phyloP scores from a whole-genome alignment of 92 coral and sea anemone genomes.

The Phenganax stokvisi region DNA sequence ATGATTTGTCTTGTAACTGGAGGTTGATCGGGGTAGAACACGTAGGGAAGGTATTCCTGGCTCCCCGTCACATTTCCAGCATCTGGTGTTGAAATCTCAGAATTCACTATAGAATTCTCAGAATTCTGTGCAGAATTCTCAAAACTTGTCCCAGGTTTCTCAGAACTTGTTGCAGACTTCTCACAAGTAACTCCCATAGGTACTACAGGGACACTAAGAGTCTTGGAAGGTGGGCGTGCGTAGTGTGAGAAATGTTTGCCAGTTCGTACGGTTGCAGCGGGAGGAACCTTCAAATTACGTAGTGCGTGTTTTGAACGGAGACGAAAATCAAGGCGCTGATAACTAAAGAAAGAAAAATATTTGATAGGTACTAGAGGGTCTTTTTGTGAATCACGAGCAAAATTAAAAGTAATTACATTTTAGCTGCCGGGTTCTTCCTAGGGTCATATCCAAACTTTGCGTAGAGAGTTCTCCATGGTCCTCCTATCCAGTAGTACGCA shows the following conservation, averaged over 20 bases:
- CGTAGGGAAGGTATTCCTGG: slow-evolving; percentile 71
- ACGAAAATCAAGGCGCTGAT: slow-evolving; percentile 72
- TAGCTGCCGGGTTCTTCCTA: slow-evolving; percentile 76
- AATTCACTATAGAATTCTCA: not conserved
- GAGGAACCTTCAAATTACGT: slow-evolving; percentile 55
- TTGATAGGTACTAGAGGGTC: not conserved
- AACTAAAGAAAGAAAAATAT: slow-evolving; percentile 35
- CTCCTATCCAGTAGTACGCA: slow-evolving; percentile 78
- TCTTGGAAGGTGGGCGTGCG: not conserved
- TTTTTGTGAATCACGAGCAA: not conserved
- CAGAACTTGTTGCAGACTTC: slow-evolving; percentile 24
- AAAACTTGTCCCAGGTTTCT: slow-evolving; percentile 4
- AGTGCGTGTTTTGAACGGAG: slow-evolving; percentile 54
- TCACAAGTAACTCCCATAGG: slow-evolving; percentile 32
- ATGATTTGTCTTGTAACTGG: slow-evolving; percentile 70
- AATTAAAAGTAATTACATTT: slow-evolving; percentile 51
- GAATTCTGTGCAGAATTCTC: not conserved
- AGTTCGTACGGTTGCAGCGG: slow-evolving; percentile 43
- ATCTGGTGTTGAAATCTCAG: slow-evolving; percentile 21
- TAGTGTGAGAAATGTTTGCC: not conserved
- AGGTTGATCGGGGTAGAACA: slow-evolving; percentile 70
- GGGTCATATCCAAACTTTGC: slow-evolving; percentile 89
- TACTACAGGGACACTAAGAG: not conserved
- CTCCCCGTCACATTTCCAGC: slow-evolving; percentile 28
- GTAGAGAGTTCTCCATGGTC: slow-evolving; percentile 97